phyloP scores from a whole-genome alignment of 2,888 invertebrate species.

The Drosophila tanythrix region DNA sequence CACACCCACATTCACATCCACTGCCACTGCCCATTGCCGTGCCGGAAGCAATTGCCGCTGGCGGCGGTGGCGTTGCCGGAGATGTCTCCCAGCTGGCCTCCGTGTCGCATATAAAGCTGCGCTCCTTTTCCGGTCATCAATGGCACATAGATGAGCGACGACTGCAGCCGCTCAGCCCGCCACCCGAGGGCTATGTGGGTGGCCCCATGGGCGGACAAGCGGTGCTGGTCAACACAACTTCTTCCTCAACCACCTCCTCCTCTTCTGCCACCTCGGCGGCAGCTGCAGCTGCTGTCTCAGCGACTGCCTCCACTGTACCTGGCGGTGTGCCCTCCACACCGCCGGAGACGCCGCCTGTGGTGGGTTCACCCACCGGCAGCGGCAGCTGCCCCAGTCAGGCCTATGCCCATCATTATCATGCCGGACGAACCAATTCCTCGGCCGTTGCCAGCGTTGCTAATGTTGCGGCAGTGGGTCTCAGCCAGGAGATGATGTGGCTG shows the following conservation, averaged over 20 bases:
- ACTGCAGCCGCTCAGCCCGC: conserved; percentile 87
- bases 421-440: conserved; percentile 51
- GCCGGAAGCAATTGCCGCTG: conserved; percentile 73
- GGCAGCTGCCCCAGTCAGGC: conserved; percentile 79
- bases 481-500: conserved; percentile 92
- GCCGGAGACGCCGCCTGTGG: conserved; percentile 92
- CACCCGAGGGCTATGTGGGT: conserved; percentile 89
- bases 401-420: conserved; percentile 69
- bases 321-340: conserved; percentile 92
- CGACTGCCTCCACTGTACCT: conserved; percentile 74
- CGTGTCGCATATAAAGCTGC: conserved; percentile 81
- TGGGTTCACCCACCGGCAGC: conserved; percentile 86
- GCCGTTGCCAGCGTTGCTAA: conserved; percentile 29
- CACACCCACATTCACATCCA: conserved; percentile 26
- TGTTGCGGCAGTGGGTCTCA: conserved; percentile 85
- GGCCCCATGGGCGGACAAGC: conserved; percentile 86
- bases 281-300: conserved; percentile 41
- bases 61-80: conserved; percentile 31
- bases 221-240: conserved; percentile 85
- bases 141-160: conserved; percentile 86
- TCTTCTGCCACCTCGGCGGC: conserved; percentile 31
- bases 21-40: conserved; percentile 60
- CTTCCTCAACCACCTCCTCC: conserved; percentile 46
- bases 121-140: conserved; percentile 82
- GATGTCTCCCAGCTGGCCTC: conserved; percentile 65